Conservation (phyloP, 2,113 vertebrate genomes). For the Siniperca knerii region DNA sequence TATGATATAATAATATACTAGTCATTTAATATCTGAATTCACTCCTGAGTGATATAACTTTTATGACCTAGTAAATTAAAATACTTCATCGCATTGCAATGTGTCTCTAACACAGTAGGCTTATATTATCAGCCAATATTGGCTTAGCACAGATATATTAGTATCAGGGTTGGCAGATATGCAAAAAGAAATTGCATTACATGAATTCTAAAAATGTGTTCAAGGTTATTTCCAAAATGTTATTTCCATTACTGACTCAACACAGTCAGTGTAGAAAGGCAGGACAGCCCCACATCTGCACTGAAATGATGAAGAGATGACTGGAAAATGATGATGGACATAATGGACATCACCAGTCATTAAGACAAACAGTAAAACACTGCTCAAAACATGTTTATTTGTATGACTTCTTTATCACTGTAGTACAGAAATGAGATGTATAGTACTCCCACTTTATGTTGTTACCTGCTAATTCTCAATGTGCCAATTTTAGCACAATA, state of each 20-base stretch:
- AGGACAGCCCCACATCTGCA: neutral
- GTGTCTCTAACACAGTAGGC: neutral
- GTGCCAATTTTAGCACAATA: conserved; percentile 13
- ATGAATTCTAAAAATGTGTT: neutral
- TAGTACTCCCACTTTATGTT: neutral
- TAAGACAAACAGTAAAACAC: neutral
- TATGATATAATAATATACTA: neutral
- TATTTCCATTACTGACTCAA: neutral
- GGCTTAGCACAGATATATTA: neutral
- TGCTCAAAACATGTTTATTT: neutral
- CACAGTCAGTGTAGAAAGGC: neutral
- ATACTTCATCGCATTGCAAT: neutral
- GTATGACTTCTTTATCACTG: neutral
- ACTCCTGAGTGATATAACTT: neutral
- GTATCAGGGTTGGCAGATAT: neutral
- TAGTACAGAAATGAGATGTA: neutral
- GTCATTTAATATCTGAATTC: neutral
- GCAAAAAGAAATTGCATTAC: neutral
- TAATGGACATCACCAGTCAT: neutral
- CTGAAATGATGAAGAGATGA: neutral
- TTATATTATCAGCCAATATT: neutral
- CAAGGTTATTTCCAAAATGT: neutral
- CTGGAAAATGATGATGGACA: neutral
- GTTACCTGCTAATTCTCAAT: neutral
- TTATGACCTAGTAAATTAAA: neutral